phyloP scores from a whole-genome alignment of 2,797 vertebrate genomes.

The Benthosema pterotum region DNA sequence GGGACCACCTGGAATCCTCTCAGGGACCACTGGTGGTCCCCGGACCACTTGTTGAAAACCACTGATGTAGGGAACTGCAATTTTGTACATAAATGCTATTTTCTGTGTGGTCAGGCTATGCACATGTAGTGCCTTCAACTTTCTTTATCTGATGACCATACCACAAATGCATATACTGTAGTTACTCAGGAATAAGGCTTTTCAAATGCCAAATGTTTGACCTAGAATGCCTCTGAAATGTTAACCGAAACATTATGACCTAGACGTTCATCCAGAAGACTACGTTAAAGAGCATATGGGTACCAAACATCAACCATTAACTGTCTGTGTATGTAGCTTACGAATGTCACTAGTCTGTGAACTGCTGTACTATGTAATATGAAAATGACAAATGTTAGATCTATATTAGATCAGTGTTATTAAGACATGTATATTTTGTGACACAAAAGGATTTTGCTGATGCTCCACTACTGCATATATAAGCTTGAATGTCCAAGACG shows the following conservation, averaged over 20 bases:
- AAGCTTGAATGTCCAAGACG: slow-evolving; percentile 39
- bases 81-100: too few species aligned
- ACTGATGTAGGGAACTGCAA: too few species aligned
- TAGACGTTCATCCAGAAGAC: slow-evolving; percentile 12
- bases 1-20: too few species aligned
- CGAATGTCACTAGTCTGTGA: slow-evolving; percentile 16
- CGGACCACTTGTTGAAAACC: too few species aligned
- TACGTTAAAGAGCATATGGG: background rate
- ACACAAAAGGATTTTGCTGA: slow-evolving; percentile 15
- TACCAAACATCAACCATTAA: slow-evolving; percentile 4
- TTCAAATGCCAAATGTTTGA: slow-evolving; percentile 25
- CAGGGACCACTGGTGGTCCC: too few species aligned
- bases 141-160: slow-evolving; percentile 12
- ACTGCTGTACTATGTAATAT: slow-evolving; percentile 39
- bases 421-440: slow-evolving; percentile 30
- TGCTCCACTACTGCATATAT: slow-evolving; percentile 30
- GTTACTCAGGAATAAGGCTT: slow-evolving; percentile 48
- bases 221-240: slow-evolving; percentile 10
- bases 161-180: slow-evolving; percentile 19
- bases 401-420: slow-evolving; percentile 75
- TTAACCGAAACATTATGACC: slow-evolving; percentile 22
- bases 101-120: too few species aligned
- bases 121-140: slow-evolving; percentile 20
- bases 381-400: slow-evolving; percentile 54
- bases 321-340: slow-evolving; percentile 4